Percentiles rank a stretch among this genome's conserved stretches.
Conservation (phyloP, 2,888 invertebrate species). For the Platycheirus rosarum region DNA sequence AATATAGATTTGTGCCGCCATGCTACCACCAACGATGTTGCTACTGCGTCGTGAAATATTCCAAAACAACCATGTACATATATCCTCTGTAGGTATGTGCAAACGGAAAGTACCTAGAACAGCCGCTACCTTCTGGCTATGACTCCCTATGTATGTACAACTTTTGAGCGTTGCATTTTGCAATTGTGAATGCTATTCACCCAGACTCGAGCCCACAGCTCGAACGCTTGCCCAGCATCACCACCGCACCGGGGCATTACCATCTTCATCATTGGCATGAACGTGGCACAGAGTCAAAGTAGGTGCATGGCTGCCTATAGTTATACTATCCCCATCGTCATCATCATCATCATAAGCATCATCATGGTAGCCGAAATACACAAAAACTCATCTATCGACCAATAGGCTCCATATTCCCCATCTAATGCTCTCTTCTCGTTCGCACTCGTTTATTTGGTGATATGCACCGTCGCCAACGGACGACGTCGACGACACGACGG, state of each 20-base stretch:
- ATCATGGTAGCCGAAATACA: slow-evolving; percentile 61
- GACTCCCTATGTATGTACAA: slow-evolving; percentile 47
- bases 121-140: slow-evolving; percentile 17
- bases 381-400: slow-evolving; percentile 74
- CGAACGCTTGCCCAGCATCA: slow-evolving; percentile 53
- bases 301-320: slow-evolving; percentile 55
- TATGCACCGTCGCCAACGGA: slow-evolving; percentile 16
- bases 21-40: slow-evolving; percentile 27
- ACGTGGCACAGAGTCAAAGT: slow-evolving; percentile 62
- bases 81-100: slow-evolving; percentile 29
- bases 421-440: slow-evolving; percentile 71
- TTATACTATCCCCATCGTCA: slow-evolving; percentile 4
- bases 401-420: slow-evolving; percentile 72
- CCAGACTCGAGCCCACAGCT: slow-evolving; percentile 46
- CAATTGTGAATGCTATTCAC: slow-evolving; percentile 65
- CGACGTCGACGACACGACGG: neutral
- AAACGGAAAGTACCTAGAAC: slow-evolving; percentile 40
- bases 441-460: slow-evolving; percentile 59
- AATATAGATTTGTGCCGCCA: slow-evolving; percentile 63
- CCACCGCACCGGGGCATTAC: slow-evolving; percentile 52
- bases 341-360: slow-evolving; percentile 27
- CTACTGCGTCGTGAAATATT: slow-evolving; percentile 66
- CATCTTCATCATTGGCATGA: slow-evolving; percentile 65
- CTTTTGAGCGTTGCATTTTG: slow-evolving; percentile 62
- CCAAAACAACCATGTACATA: slow-evolving; percentile 59